Percentiles rank a stretch among this genome's conserved stretches.
Evolutionary conservation across 2,113 vertebrate genomes (phyloP).

Genomic region (Paratilapia polleni): DNA sequence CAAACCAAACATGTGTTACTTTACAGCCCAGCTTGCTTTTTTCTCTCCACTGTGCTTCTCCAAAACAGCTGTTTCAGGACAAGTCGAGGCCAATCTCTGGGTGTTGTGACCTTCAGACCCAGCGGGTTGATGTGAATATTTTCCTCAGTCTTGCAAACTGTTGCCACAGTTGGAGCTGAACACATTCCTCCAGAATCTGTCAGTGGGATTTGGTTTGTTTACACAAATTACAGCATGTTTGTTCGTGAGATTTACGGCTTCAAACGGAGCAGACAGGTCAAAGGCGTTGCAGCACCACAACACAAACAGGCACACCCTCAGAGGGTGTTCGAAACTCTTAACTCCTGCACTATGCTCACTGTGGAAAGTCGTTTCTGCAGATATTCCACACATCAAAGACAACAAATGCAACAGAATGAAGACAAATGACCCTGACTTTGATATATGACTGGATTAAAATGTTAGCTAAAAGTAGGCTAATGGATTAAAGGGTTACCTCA

Average conservation of each 20-base stretch:
- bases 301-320: background rate
- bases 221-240: constrained; percentile 12
- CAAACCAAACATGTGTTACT: background rate
- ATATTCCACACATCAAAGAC: background rate
- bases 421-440: background rate
- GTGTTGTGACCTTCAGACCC: background rate
- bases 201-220: constrained; percentile 9
- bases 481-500: no score
- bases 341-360: background rate
- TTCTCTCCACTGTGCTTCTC: background rate
- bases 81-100: background rate
- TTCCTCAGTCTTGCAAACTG: background rate
- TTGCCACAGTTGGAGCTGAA: background rate
- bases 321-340: background rate
- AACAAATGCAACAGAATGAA: background rate
- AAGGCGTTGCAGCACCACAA: background rate
- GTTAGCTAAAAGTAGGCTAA: background rate
- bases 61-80: no score
- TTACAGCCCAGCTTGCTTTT: background rate
- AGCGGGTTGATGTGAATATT: background rate
- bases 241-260: constrained; percentile 11
- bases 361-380: background rate
- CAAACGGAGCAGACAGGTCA: background rate
- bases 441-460: background rate
- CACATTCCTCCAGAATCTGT: constrained; percentile 24